A percentile compares a stretch with the other conserved stretches of the same genome.
Conservation (phyloP, 2,113 vertebrate species). For the Ranitomeya variabilis region DNA sequence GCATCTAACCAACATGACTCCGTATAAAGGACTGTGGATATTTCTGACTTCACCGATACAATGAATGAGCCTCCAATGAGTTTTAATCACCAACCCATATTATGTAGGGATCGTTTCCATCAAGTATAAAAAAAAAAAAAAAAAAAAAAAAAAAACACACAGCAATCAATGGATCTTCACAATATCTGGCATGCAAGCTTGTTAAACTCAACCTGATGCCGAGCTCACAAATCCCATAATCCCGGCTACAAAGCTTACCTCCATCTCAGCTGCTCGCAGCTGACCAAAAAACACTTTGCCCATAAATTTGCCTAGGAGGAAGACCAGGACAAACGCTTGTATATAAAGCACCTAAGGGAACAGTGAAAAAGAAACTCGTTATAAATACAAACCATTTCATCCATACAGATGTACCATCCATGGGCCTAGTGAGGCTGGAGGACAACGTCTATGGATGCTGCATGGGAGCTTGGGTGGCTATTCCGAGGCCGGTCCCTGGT, state of each 20-base stretch:
- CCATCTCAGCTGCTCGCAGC: conserved; percentile 91
- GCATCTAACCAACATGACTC: too few relatives aligned
- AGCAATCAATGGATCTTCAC: not conserved
- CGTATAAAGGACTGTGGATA: too few relatives aligned
- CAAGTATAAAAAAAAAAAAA: too few relatives aligned
- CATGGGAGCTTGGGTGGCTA: too few relatives aligned
- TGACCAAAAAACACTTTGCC: conserved; percentile 94
- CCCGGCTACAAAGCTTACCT: conserved; percentile 74
- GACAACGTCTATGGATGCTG: too few relatives aligned
- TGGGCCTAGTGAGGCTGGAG: too few relatives aligned
- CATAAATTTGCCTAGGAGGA: conserved; percentile 93
- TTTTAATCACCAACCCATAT: too few relatives aligned
- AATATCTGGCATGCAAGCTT: not conserved
- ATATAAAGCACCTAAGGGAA: conserved; percentile 86
- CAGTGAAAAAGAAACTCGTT: not conserved
- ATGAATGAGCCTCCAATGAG: too few relatives aligned
- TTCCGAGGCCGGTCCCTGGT: too few relatives aligned
- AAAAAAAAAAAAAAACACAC: too few relatives aligned
- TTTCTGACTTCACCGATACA: too few relatives aligned
- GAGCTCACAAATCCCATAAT: not conserved
- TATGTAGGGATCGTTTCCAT: too few relatives aligned
- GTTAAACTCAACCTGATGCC: not conserved
- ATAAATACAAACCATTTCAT: not conserved
- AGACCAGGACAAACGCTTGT: conserved; percentile 92
- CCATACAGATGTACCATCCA: not conserved